Conservation (phyloP, 2,888 invertebrate species). For the Epistrophe eligans region DNA sequence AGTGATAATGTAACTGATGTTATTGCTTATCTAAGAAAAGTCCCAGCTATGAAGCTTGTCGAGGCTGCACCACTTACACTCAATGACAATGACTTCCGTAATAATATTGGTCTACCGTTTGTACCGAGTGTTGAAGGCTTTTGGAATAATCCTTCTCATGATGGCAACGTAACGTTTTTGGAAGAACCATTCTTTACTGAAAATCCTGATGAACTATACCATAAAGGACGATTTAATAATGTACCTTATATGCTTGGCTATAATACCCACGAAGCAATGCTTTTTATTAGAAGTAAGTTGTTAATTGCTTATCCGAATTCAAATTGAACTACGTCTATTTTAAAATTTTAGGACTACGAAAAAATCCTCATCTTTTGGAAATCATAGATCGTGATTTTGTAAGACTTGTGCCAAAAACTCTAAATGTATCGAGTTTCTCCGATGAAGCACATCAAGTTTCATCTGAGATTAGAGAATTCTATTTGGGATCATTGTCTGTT, state of each 20-base stretch:
- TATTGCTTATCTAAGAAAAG: slow-evolving; percentile 86
- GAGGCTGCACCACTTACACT: slow-evolving; percentile 86
- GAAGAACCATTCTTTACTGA: slow-evolving; percentile 85
- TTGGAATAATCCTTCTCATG: slow-evolving; percentile 80
- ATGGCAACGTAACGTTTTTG: slow-evolving; percentile 82
- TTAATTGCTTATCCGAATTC: slow-evolving; percentile 10
- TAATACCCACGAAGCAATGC: slow-evolving; percentile 88
- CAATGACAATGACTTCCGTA: slow-evolving; percentile 85
- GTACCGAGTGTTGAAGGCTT: slow-evolving; percentile 85
- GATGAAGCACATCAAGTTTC: slow-evolving; percentile 84
- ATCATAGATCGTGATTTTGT: slow-evolving; percentile 86
- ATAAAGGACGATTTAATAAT: slow-evolving; percentile 84
- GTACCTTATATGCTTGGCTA: slow-evolving; percentile 88
- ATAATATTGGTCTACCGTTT: slow-evolving; percentile 87
- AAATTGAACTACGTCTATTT: neutral
- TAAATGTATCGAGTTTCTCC: slow-evolving; percentile 81
- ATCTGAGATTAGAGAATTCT: slow-evolving; percentile 85
- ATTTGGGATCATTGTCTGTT: slow-evolving; percentile 86
- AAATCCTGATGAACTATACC: slow-evolving; percentile 84
- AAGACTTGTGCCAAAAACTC: slow-evolving; percentile 86
- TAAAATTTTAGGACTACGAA: slow-evolving; percentile 85
- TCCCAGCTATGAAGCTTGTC: slow-evolving; percentile 86
- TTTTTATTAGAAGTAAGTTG: slow-evolving; percentile 85
- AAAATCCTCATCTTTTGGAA: slow-evolving; percentile 85
- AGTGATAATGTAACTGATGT: slow-evolving; percentile 86